Percentiles rank a stretch among this genome's conserved stretches.
Conservation (phyloP, 2,888 invertebrate species). For the Chymomyza procnemis region DNA sequence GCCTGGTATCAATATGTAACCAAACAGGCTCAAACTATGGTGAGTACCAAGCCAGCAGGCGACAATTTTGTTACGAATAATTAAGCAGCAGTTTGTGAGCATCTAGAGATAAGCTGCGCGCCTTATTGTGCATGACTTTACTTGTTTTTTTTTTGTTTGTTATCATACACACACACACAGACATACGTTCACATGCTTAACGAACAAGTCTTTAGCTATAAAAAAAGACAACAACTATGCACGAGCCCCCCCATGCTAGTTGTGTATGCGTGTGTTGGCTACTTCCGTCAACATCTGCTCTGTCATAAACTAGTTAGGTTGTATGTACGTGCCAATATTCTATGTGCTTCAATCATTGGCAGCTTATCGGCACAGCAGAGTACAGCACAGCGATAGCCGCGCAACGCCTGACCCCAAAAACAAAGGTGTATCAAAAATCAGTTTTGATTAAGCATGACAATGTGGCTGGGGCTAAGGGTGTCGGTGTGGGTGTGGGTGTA, state of each 20-base stretch:
- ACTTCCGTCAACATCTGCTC: slow-evolving; percentile 3
- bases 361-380: background rate
- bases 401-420: slow-evolving; percentile 26
- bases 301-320: background rate
- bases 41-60: slow-evolving; percentile 67
- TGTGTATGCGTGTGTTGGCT: background rate
- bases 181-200: no score
- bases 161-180: no score
- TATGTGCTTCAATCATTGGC: background rate
- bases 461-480: background rate
- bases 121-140: slow-evolving; percentile 10
- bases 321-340: background rate
- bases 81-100: no score
- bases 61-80: background rate
- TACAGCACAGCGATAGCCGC: slow-evolving; percentile 20
- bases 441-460: background rate
- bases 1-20: slow-evolving; percentile 80
- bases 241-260: slow-evolving; percentile 4
- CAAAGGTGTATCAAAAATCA: slow-evolving; percentile 5
- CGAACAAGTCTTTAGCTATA: background rate
- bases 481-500: background rate
- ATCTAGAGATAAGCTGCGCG: slow-evolving; percentile 5
- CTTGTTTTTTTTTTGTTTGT: slow-evolving; percentile 7
- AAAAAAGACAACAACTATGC: slow-evolving; percentile 10
- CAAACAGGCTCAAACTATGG: slow-evolving; percentile 81